Evolutionary conservation across 2,113 vertebrate genomes (phyloP), one percentile per base, ranked within the genome.

Genomic region (Morone saxatilis): DNA sequence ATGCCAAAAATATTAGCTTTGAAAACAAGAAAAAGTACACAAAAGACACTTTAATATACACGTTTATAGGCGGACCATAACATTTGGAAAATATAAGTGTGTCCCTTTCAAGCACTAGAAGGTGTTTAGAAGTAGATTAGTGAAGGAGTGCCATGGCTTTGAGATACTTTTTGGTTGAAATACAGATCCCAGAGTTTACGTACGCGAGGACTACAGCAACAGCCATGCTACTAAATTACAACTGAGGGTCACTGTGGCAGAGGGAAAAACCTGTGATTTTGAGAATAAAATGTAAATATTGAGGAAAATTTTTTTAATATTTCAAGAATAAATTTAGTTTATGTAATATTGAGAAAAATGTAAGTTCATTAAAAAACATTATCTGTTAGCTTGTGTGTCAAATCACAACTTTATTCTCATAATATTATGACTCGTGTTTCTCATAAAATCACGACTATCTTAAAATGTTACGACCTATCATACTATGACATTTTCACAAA

Each of bases 1-100:
- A 83, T 61, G 86, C 85, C 81, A 89, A 91, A 92, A 92, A 90
- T 87, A 91, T 92, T 86, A 86, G 75, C 74, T 92, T 89, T 82
- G 16, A 80, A 91, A 73, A 78, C 71, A 78, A 70, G 72, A 76
- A 65, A 61, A 69, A 70, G 22, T 36, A 77, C 54, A 83, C 41
- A 84, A 85, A 84, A 88, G 31, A 65, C 59, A 71, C 79, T 85
- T 88, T 22, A 81, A 82, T 72, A 76, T 13, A 65, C 72, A 85
- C 48, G 48, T 83, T 73, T 70, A 84, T 63, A 78, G 78, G 72
- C 76, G 79, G 70, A 81, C 62, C 51, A 7, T 9, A 38, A 80
- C 8, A 38, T 76, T 67, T 78, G 79, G 60, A 85, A 90, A 90
- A 86, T 74, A 92, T 31, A 83, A 31, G 25, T 16, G 48, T 66